These are phyloP conservation scores for Myrmecobius fasciatus DNA, from an alignment of 2,113 vertebrate genomes.

Conservation along the genomic window DNA sequence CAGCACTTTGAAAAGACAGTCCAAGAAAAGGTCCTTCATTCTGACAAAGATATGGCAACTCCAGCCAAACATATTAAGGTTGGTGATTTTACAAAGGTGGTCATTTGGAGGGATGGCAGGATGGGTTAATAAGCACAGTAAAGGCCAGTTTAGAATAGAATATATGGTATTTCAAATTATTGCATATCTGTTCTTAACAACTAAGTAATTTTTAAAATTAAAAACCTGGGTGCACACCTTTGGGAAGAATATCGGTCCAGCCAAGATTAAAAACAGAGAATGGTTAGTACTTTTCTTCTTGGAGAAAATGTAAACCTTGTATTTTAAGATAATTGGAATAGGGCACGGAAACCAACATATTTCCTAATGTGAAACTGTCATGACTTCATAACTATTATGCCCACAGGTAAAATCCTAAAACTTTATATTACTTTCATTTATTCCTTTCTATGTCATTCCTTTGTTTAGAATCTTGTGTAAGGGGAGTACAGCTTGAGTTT, in stretches of 20 bases:
- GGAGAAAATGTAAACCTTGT: neutral
- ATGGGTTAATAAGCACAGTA: neutral
- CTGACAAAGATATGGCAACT: slow-evolving; percentile 77
- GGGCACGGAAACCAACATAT: neutral
- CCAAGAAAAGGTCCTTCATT: slow-evolving; percentile 83
- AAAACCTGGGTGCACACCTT: slow-evolving; percentile 23
- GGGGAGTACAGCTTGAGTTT: slow-evolving; percentile 41
- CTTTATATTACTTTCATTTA: slow-evolving; percentile 51
- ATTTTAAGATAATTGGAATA: neutral
- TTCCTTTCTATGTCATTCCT: slow-evolving; percentile 26
- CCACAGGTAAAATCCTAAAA: slow-evolving; percentile 58
- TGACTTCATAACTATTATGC: slow-evolving; percentile 29
- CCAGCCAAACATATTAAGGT: slow-evolving; percentile 92
- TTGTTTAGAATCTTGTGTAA: slow-evolving; percentile 65
- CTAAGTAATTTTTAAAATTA: slow-evolving; percentile 5
- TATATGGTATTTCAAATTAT: slow-evolving; percentile 24
- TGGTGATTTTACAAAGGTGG: slow-evolving; percentile 54
- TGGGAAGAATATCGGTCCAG: slow-evolving; percentile 3
- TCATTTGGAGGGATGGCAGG: neutral
- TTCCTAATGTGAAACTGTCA: slow-evolving; percentile 4
- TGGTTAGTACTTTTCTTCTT: slow-evolving; percentile 30
- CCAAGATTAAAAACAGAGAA: neutral
- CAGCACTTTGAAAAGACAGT: slow-evolving; percentile 93
- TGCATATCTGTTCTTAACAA: neutral
- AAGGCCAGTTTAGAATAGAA: slow-evolving; percentile 18